Evolutionary conservation across 1,140 invertebrate species (phyloP), one percentile per base, ranked within the genome.

Genomic region (Fopius arisanus): DNA sequence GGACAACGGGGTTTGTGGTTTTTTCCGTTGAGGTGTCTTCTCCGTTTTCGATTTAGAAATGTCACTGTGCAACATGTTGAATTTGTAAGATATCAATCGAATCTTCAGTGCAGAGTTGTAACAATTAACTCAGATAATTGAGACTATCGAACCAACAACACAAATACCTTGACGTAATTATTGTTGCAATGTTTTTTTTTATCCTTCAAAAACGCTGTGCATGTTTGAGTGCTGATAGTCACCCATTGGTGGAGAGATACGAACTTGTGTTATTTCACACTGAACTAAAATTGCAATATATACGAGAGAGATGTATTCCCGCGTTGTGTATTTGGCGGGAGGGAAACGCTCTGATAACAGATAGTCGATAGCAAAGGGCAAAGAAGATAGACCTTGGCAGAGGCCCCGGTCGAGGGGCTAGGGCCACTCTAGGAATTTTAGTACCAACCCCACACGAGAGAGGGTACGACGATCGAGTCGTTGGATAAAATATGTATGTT

Each of bases 1-100:
- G 75, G 70, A 78, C 75, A 80, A 79, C 77, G 80, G 78, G 41
- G 84, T 77, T 37, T 37, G 29, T 70, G 63, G 73, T 70, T 81
- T 84, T 76, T 83, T 82, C 77, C 81, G 81, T 80, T 78, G 80
- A 66, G 79, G 77, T 70, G 79, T 63, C 72, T 77, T 82, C 74
- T 81, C 80, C 19, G 78, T 77, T 86, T 83, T 84, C 80, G 83
- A 10, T 28, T 59, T 59, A 14, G 19, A 28, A 26, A 59, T 23
- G 23, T 59, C 54, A 59, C 54, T 59, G 19, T 59, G 54, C 23
- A 59, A 26, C 54, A 59, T 59, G 23, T 59, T 59, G 19, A 59
- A 26, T 59, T 28, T 26, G n/a, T 28, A 26, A 14, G 23, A 59
- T 59, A 26, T 59, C 6, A 59, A 59, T 26, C 5, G 14, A 19